Base-by-base conservation (phyloP, 2,888 invertebrate genomes). In the Troglohyphantes excavatus region DNA sequence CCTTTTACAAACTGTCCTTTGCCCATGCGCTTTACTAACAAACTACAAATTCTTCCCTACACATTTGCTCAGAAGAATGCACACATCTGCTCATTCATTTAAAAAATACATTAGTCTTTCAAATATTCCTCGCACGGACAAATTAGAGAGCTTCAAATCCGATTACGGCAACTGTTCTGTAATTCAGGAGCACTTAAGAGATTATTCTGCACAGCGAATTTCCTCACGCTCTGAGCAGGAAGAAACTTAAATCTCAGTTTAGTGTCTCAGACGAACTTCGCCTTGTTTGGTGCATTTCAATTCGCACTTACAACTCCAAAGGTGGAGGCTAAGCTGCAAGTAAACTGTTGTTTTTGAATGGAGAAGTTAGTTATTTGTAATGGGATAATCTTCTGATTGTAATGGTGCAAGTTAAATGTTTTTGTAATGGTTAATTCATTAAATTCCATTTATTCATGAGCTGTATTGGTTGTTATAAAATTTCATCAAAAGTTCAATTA, bases 61-160 rank as follows among this genome's bases (percentile, higher is more conserved):
- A 53, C n/a, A n/a, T n/a, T 11, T n/a, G 13, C n/a, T 53, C n/a
- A 53, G 17, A 13, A n/a, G 5, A 53, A 13, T n/a, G 53, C 13
- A n/a, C 53, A 13, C 9, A 53, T 53, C 13, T 5, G n/a, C 13
- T 53, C 17, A 13, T 67, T 2, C 67, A 0, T n/a, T 33, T 33
- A 33, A 33, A 65, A 68, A 33, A n/a, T 3, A 19, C 33, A 13
- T 33, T 33, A 33, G 33, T 33, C 68, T 19, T 68, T 68, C n/a
- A 68, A 68, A 68, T 68, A 68, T 68, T 68, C 33, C 33, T 33
- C 29, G n/a, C 33, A n/a, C 7, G 68, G 27, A 65, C 17, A 26
- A 65, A 65, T 65, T 68, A 68, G 68, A 33, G 33, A n/a, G n/a
- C 33, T 33, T 68, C 33, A 68, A 68, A 68, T 33, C 19, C 33